Percentiles rank a stretch among this genome's conserved stretches.
Evolutionary conservation across 2,113 vertebrate genomes (phyloP).

Genomic region (Poecilia latipinna): DNA sequence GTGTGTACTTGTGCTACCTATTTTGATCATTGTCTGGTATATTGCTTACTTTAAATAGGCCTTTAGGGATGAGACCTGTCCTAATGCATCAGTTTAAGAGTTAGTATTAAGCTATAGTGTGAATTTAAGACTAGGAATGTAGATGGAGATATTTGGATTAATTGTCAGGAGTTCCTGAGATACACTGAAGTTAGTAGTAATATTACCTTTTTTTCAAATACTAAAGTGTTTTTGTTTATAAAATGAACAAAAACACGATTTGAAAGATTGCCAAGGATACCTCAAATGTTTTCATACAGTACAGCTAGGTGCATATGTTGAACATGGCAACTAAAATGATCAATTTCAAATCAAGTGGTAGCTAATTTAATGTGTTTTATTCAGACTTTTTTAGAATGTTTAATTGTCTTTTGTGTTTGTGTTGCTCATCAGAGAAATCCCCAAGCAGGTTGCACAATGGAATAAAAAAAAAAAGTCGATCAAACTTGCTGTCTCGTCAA

Average conservation of each 20-base stretch:
- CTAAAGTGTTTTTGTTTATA: neutral
- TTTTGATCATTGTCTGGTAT: neutral
- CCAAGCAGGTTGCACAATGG: slow-evolving; percentile 23
- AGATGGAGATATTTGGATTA: neutral
- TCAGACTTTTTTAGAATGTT: neutral
- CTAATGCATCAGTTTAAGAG: neutral
- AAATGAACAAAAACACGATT: neutral
- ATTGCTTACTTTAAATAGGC: neutral
- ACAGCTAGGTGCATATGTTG: neutral
- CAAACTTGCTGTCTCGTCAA: slow-evolving; percentile 25
- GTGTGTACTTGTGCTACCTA: neutral
- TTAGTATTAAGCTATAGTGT: neutral
- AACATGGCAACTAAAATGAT: neutral
- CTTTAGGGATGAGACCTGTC: neutral
- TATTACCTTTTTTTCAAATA: too few species aligned
- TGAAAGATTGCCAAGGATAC: neutral
- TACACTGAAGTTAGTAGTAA: too few species aligned
- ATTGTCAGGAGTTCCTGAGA: neutral
- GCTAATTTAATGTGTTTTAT: neutral
- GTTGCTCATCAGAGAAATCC: slow-evolving; percentile 30
- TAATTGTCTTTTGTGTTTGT: neutral
- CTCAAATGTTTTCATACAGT: neutral
- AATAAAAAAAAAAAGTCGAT: neutral
- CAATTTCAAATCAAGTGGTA: neutral
- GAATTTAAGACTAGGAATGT: too few species aligned